Conservation (phyloP, 2,113 vertebrate genomes). For the Gnathonemus echidnorhynchus region DNA sequence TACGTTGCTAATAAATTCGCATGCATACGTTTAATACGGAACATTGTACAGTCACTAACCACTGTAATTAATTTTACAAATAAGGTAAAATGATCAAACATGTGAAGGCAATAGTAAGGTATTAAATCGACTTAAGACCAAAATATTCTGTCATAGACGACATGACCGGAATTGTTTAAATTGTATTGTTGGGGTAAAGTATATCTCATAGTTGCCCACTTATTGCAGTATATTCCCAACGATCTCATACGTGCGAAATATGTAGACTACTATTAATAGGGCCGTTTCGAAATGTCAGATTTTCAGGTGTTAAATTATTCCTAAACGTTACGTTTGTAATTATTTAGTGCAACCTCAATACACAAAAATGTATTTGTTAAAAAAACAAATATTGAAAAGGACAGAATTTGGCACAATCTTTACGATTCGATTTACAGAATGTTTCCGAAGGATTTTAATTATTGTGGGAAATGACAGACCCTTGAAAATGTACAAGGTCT, state of each 20-base stretch:
- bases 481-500: slow-evolving; percentile 38
- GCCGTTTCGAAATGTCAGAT: not conserved
- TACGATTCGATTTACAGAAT: not conserved
- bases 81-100: not conserved
- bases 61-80: not conserved
- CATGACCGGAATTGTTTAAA: not conserved
- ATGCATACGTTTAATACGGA: not conserved
- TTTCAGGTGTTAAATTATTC: not conserved
- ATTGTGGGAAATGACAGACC: slow-evolving; percentile 4
- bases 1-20: not conserved
- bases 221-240: not conserved
- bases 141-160: not conserved
- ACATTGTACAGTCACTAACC: not conserved
- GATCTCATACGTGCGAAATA: not conserved
- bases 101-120: not conserved
- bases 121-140: not conserved
- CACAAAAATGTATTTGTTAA: not conserved
- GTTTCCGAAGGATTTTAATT: not conserved
- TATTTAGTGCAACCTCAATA: not conserved
- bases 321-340: not conserved
- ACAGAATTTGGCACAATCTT: not conserved
- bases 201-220: not conserved
- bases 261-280: not conserved
- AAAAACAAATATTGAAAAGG: not conserved
- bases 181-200: not conserved